These are phyloP conservation scores for Volucella inanis DNA, from an alignment of 2,888 invertebrate genomes.

Conservation along the genomic window DNA sequence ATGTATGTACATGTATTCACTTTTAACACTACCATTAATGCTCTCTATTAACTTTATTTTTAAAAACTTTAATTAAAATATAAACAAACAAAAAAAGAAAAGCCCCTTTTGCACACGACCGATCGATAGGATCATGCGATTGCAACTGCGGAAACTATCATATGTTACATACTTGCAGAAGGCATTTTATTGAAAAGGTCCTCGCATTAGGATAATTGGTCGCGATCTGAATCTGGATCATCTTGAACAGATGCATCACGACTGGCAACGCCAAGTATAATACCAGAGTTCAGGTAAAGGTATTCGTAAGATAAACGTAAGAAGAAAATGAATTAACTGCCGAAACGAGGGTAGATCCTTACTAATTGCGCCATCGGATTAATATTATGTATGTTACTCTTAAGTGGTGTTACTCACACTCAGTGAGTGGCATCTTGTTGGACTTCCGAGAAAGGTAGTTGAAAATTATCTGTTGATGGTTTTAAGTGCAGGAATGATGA, in stretches of 20 bases:
- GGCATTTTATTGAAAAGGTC: conserved; percentile 17
- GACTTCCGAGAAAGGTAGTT: conserved; percentile 74
- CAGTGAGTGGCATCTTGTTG: conserved; percentile 50
- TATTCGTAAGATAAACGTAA: background rate
- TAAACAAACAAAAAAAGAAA: background rate
- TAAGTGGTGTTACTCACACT: conserved; percentile 73
- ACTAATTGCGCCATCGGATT: conserved; percentile 62
- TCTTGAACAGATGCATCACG: conserved; percentile 68
- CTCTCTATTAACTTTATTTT: conserved; percentile 9
- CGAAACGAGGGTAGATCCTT: conserved; percentile 51
- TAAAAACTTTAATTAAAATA: background rate
- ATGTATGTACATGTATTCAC: too few relatives aligned
- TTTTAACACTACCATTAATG: conserved; percentile 23
- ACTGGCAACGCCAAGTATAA: conserved; percentile 38
- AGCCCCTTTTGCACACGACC: conserved; percentile 26
- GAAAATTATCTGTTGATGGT: conserved; percentile 74
- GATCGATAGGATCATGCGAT: conserved; percentile 33
- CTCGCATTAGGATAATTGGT: conserved; percentile 61
- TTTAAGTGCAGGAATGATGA: conserved; percentile 74
- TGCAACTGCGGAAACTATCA: conserved; percentile 39
- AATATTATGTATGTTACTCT: conserved; percentile 56
- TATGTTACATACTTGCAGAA: too few relatives aligned
- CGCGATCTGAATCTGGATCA: conserved; percentile 50
- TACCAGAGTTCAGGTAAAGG: too few relatives aligned
- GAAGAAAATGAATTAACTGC: conserved; percentile 52